Evolutionary conservation across 2,113 vertebrate species (phyloP), one percentile per base, ranked within the genome.

Genomic region (Lepus americanus): DNA sequence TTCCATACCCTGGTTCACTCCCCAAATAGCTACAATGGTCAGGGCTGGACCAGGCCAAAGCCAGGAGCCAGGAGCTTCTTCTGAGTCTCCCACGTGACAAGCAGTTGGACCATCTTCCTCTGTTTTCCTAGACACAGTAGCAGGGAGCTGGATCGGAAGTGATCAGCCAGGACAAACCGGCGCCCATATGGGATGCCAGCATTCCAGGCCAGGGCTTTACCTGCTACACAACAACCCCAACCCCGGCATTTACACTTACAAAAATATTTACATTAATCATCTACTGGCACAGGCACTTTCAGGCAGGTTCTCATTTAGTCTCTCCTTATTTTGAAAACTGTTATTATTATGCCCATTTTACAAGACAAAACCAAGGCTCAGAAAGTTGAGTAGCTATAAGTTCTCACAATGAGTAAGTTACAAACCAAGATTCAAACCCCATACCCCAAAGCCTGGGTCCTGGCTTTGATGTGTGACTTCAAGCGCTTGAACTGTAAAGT

Each of bases 221-320:
- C 55, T 59, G 55, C 19, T 59, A 19, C 44, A 44, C 44, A 44
- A 44, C 44, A 59, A 19, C 13, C 55, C 14, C 55, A 59, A 14
- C 19, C 4, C 17, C 17, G 55, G 55, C 55, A 14, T 77, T 92
- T 33, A 86, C 11, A 61, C 39, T 82, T 61, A 85, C 13, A 17
- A 90, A 80, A 88, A 33, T 33, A 79, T 11, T 69, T 59, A 39
- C 66, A 76, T 86, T 90, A 82, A 66, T 84, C 53, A 77, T 53
- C 84, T 91, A 76, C 7, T n/a, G 92, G 78, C 53, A 87, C 2
- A 39, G n/a, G 20, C 9, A 78, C 49, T 87, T 95, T 87, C 17
- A 94, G 73, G 29, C 36, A 29, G 11, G n/a, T 91, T 83, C 79
- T 93, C 64, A 87, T 87, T 95, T 87, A 66, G 80, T 90, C 72